Base-by-base conservation (phyloP, 1,140 invertebrate genomes). In the Spodoptera frugiperda region DNA sequence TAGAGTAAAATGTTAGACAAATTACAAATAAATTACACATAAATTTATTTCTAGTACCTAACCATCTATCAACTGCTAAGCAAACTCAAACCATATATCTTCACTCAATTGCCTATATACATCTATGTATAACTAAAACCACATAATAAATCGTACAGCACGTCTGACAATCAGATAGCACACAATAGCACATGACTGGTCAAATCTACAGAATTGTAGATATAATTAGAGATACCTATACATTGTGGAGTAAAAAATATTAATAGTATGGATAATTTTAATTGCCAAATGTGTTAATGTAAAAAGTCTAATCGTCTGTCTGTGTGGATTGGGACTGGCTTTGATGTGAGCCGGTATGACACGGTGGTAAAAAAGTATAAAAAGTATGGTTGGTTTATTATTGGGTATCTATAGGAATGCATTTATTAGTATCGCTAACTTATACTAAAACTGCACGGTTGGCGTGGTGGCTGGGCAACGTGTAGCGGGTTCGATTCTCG, bases 231-330 rank as follows among this genome's bases (percentile, higher is more conserved):
- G 25, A 65, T 48, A 68, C 17, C 33, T 6, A 25, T 8, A 53
- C 15, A 8, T 49, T 51, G 12, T 48, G 2, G 6, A 53, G 65
- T 51, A 68, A 68, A 51, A 57, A 59, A 72, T 55, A 39, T 72
- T 44, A 59, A 57, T 73, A 57, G 39, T 75, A 51, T 10, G 49
- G 30, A 65, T 51, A 39, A 15, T 49, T 63, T 63, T 65, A 76
- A 76, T 76, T 76, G 49, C 73, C 51, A 65, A 65, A 76, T 65
- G 73, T 54, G 61, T 54, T 67, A 54, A 67, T 65, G 51, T 51
- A 67, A 76, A 55, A 75, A 67, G 46, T 30, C 15, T 61, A 12
- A 33, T 54, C 10, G 54, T 73, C n/a, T 73, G 54, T 59, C 21
- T 48, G 10, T 12, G 54, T 21, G 11, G 19, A 19, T 44, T 30